Evolutionary conservation across 64 coral and sea anemone species (phyloP), one percentile per base, ranked within the genome.

Genomic region (Actinia equina): DNA sequence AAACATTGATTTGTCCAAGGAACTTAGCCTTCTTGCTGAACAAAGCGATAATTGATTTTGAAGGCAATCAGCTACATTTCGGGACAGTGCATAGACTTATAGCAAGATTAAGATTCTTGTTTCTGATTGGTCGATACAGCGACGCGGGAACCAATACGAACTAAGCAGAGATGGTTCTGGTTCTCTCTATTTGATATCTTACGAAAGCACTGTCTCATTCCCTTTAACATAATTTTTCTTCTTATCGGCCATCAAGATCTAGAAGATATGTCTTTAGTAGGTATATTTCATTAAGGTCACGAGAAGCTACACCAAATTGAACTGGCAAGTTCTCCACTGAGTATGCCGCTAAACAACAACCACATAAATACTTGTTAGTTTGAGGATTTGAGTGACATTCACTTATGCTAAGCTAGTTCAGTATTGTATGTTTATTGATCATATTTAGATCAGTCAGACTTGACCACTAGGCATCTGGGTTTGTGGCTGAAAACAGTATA

Each of bases 21-120:
- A 74, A 30, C 23, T 37, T 30, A 27, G 69, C 42, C 23, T 74
- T 37, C 7, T 74, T 74, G 12, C 22, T 13, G 69, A 74, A 74
- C 7, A 74, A 30, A 74, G 27, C 27, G 69, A 74, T 74, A 74
- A 74, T 74, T 41, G 69, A 74, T 74, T 74, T 41, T 74, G 69
- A 74, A 27, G 69, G 69, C 12, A 74, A 74, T 25, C 69, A 42
- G n/a, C 69, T 74, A 25, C 69, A 74, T 74, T 41, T 74, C 25
- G n/a, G 69, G 69, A 74, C 27, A 41, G 26, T 74, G 41, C 25
- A 74, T 74, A 65, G 62, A 65, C 17, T 65, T 65, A 9, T 0
- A 4, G 27, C 69, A 9, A 74, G 69, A 30, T 74, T 27, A 74
- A 14, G 3, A 30, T 74, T 2, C 69, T 10, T 41, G 69, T 41